Percentiles rank a stretch among this genome's conserved stretches.
Conservation (phyloP, 2,113 vertebrate genomes). For the Drymodes brunneopygia region DNA sequence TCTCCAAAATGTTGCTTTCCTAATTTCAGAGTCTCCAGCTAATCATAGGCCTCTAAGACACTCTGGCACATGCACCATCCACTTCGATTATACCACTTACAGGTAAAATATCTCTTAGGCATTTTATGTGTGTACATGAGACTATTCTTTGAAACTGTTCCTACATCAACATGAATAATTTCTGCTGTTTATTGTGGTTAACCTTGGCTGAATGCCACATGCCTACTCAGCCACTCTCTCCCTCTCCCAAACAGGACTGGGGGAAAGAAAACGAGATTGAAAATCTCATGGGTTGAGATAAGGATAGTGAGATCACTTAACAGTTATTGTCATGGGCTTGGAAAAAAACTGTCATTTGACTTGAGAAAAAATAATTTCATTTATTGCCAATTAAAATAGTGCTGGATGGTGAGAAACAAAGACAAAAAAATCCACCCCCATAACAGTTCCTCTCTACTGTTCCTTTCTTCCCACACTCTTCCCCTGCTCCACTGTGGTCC, state of each 20-base stretch:
- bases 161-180: neutral
- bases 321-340: neutral
- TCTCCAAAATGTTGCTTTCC: neutral
- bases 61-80: neutral
- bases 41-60: neutral
- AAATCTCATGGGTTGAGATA: neutral
- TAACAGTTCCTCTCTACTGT: neutral
- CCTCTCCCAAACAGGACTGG: neutral
- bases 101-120: neutral
- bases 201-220: neutral
- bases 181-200: neutral
- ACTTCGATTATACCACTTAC: neutral
- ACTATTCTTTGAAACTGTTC: neutral
- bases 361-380: neutral
- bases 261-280: neutral
- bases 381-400: neutral
- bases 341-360: neutral
- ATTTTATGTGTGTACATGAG: neutral
- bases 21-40: neutral
- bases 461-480: neutral
- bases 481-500: neutral
- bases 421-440: accelerated
- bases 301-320: neutral
- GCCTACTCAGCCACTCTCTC: no score
- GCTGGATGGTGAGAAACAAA: neutral